A percentile compares a stretch with the other conserved stretches of the same genome.
Evolutionary conservation across 2,113 vertebrate genomes (phyloP).

Genomic region (Zapus hudsonius): DNA sequence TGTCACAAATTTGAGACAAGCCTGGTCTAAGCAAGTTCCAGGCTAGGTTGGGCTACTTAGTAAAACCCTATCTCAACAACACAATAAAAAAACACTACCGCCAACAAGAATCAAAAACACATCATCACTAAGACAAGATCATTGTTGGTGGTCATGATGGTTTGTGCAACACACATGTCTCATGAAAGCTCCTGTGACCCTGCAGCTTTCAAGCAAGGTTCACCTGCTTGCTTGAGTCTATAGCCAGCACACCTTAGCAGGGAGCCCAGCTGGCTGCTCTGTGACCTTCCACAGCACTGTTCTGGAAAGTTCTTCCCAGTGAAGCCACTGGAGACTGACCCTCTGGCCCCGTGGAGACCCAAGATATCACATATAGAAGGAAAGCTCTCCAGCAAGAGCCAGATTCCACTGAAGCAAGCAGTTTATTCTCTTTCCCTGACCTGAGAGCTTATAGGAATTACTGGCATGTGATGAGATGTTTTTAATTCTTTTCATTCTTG

Average conservation of each 20-base stretch:
- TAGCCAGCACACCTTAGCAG: not conserved
- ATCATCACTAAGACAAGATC: not conserved
- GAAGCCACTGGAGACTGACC: not conserved
- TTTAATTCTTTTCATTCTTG: slow-evolving; percentile 35
- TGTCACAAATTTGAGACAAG: not conserved
- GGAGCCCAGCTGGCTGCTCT: not conserved
- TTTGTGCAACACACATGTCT: not conserved
- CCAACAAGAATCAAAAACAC: too few species aligned
- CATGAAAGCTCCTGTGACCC: too few species aligned
- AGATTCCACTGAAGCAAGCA: not conserved
- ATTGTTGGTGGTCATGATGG: not conserved
- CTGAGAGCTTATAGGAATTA: not conserved
- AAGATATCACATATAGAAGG: not conserved
- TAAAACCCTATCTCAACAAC: not conserved
- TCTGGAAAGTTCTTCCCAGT: not conserved
- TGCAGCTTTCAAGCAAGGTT: too few species aligned
- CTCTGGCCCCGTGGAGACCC: rapidly evolving
- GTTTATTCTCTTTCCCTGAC: not conserved
- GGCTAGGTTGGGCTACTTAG: not conserved
- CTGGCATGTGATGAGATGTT: not conserved
- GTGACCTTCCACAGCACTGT: not conserved
- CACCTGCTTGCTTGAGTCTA: not conserved
- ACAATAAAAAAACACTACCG: not conserved
- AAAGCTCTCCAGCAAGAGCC: not conserved
- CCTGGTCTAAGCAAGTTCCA: not conserved